These are phyloP conservation scores for Atherix ibis DNA, from an alignment of 2,888 invertebrate genomes.

Conservation along the genomic window DNA sequence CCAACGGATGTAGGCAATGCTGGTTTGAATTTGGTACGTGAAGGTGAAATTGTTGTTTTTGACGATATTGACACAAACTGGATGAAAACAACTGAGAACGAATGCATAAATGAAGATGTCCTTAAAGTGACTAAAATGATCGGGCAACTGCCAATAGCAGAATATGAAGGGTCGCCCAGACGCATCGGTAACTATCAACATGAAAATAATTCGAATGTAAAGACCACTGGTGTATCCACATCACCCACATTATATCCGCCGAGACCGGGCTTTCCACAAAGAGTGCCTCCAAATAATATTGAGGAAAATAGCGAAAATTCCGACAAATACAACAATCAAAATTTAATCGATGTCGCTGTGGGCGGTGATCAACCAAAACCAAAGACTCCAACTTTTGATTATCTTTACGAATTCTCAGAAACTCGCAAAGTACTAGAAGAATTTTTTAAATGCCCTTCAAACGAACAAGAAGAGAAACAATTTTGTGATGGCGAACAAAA, in stretches of 20 bases:
- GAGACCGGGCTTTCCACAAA: constrained; percentile 73
- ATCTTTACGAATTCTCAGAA: constrained; percentile 83
- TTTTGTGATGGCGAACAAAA: constrained; percentile 28
- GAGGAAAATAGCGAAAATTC: not conserved
- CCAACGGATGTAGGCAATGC: constrained; percentile 27
- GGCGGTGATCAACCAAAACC: constrained; percentile 12
- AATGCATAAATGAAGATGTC: constrained; percentile 20
- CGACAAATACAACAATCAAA: constrained; percentile 6
- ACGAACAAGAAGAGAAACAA: constrained; percentile 37
- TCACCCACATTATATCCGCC: constrained; percentile 56
- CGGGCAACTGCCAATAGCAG: constrained; percentile 58
- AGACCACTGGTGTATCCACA: constrained; percentile 13
- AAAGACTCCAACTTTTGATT: constrained; percentile 58
- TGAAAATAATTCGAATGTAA: constrained; percentile 2
- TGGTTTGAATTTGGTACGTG: constrained; percentile 38
- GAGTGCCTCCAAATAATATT: constrained; percentile 20
- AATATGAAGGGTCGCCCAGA: constrained; percentile 81
- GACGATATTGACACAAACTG: constrained; percentile 37
- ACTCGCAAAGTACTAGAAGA: constrained; percentile 83
- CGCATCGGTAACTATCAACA: constrained; percentile 50
- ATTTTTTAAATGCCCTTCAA: constrained; percentile 69
- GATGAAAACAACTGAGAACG: constrained; percentile 19
- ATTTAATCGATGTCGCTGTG: constrained; percentile 22
- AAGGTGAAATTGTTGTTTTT: constrained; percentile 76
- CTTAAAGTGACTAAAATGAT: constrained; percentile 33